Conservation (phyloP, 2,113 vertebrate species). For the Engraulis encrasicolus region DNA sequence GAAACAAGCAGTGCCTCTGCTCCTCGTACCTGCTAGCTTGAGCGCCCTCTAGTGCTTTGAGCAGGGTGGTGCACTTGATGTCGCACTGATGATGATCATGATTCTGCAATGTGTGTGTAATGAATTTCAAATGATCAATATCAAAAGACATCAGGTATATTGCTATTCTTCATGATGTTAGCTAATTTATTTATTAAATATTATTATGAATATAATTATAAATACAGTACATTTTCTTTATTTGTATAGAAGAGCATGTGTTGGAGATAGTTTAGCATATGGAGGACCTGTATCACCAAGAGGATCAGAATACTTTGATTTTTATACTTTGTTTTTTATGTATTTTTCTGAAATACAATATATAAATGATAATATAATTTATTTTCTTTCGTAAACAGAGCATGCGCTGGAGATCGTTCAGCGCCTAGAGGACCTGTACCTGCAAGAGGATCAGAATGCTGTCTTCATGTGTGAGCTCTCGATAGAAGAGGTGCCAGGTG, state of each 20-base stretch:
- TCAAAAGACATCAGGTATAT: not conserved
- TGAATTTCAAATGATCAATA: not conserved
- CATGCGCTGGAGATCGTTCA: slow-evolving; percentile 77
- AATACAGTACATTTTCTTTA: no score
- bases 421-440: slow-evolving; percentile 77
- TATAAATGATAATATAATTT: not conserved
- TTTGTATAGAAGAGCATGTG: no score
- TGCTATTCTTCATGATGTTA: no score
- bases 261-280: no score
- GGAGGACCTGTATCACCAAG: no score
- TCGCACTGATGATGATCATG: no score
- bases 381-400: slow-evolving; percentile 68
- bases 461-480: slow-evolving; percentile 90
- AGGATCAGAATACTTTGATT: no score
- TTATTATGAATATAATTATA: no score
- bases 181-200: no score
- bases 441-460: slow-evolving; percentile 85
- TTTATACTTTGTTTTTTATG: no score
- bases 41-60: not conserved
- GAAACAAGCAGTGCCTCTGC: no score
- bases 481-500: slow-evolving; percentile 72
- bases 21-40: not conserved
- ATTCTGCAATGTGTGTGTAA: no score
- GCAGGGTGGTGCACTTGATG: not conserved
- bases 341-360: not conserved